phyloP scores from a whole-genome alignment of 1,140 invertebrate genomes.

The Diabrotica virgifera region DNA sequence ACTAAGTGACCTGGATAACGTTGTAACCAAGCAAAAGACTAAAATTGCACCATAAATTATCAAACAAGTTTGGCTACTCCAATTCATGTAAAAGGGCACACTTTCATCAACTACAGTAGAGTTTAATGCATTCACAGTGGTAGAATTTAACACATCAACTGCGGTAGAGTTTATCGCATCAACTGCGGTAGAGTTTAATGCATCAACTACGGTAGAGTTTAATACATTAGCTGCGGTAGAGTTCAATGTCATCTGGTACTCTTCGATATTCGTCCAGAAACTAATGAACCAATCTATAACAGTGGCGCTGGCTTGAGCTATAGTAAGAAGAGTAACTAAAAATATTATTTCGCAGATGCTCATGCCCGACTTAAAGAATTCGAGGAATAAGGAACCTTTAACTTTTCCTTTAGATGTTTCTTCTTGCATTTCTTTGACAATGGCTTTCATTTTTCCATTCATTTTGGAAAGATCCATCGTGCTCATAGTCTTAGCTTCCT shows the following conservation, averaged over 20 bases:
- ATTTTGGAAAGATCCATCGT: no score
- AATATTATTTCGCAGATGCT: conserved; percentile 53
- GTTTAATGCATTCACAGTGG: no score
- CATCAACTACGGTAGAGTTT: no score
- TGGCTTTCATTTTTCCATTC: conserved; percentile 22
- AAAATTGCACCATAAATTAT: conserved; percentile 56
- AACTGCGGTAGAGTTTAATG: conserved; percentile 41
- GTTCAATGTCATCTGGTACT: conserved; percentile 14
- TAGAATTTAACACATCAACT: no score
- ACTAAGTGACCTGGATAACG: conserved; percentile 55
- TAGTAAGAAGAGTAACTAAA: no score
- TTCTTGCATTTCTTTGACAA: conserved; percentile 37
- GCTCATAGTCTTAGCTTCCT: no score
- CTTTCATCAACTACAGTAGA: conserved; percentile 45
- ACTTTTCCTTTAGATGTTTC: conserved; percentile 40
- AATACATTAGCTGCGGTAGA: no score
- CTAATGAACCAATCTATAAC: neutral
- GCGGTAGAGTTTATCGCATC: conserved; percentile 23
- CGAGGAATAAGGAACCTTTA: conserved; percentile 35
- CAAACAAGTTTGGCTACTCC: conserved; percentile 22
- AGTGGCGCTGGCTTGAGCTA: neutral
- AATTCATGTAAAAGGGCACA: conserved; percentile 37
- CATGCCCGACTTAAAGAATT: conserved; percentile 68
- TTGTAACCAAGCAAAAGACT: conserved; percentile 56
- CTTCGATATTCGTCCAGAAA: conserved; percentile 43